Base-by-base conservation (phyloP, 2,113 vertebrate species). In the Paramormyrops kingsleyae region DNA sequence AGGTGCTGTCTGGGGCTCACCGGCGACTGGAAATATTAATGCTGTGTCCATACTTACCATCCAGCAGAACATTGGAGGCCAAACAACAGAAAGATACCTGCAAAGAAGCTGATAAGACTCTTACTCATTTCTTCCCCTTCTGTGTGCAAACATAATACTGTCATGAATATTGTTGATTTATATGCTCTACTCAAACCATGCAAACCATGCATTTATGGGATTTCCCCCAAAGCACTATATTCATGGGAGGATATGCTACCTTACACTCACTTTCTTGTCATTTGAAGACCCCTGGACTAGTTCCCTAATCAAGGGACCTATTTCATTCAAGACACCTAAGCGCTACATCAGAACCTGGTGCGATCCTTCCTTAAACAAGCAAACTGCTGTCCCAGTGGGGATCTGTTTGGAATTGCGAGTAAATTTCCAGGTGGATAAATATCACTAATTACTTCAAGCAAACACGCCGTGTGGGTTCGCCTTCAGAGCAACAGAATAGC, bases 361-460 rank as follows among this genome's bases (percentile, higher is more conserved):
- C 31, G 2, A 90, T 87, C 80, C 77, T 85, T 90, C 88, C 83
- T 87, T 42, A 91, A 86, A 56, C 88, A 91, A 92, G 90, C 90
- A 92, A 53, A 47, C 90, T 49, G 83, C 88, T 59, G 91, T 91
- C 92, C 91, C 62, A 59, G 90, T 90, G 77, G 86, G 44, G 89
- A 83, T 85, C 88, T 85, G 88, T 88, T 88, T 83, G 35, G 90
- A 88, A 87, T 46, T 77, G 27, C 42, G 42, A 70, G 70, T 90
- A 31, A 86, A 62, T 46, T 91, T 92, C 93, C 94, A 95, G 94
- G 94, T 96, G 95, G 93, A 91, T 93, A 95, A 95, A 96, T 93
- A 94, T 47, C 17, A 56, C 90, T 95, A 94, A 95, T 95, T 95
- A 93, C 90, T 92, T 87, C 92, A 96, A 95, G 95, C 94, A 96